Evolutionary conservation across 2,888 invertebrate species (phyloP).

Genomic region (Nezara viridula): DNA sequence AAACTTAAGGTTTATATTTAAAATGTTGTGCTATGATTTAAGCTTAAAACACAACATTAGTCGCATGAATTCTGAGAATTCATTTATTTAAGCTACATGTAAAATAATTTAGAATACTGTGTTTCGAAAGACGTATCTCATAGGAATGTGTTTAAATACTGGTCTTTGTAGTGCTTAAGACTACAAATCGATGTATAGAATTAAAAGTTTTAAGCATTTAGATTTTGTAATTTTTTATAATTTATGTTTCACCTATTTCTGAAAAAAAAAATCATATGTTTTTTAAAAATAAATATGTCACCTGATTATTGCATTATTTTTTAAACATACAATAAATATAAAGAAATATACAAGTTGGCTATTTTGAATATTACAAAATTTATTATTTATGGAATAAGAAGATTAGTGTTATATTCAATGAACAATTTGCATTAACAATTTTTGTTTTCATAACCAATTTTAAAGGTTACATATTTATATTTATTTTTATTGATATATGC

Average conservation of each 20-base stretch:
- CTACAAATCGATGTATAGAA: constrained; percentile 51
- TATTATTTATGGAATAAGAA: not conserved
- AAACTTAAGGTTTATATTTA: not conserved
- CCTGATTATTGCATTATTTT: not conserved
- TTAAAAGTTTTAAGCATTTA: constrained; percentile 28
- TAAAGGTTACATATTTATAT: not conserved
- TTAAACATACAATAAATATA: not conserved
- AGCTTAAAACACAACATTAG: constrained; percentile 58
- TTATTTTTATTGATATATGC: not conserved
- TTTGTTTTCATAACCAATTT: not conserved
- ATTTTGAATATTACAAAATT: not conserved
- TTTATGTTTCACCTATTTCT: constrained; percentile 46
- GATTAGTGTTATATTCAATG: not conserved
- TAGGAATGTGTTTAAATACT: constrained; percentile 50
- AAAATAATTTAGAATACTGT: constrained; percentile 51
- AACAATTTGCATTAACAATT: not conserved
- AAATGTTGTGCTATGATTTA: constrained; percentile 57
- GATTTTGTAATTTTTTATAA: constrained; percentile 59
- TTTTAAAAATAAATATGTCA: not conserved
- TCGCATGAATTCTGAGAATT: constrained; percentile 57
- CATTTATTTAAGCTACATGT: constrained; percentile 36
- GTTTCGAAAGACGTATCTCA: not conserved
- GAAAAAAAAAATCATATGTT: constrained; percentile 10
- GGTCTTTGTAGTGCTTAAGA: constrained; percentile 54
- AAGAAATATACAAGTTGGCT: not conserved